Percentiles rank a stretch among this genome's conserved stretches.
These are phyloP conservation scores for Dipodomys stephensi DNA, from an alignment of 2,113 vertebrate species.

Conservation along the genomic window DNA sequence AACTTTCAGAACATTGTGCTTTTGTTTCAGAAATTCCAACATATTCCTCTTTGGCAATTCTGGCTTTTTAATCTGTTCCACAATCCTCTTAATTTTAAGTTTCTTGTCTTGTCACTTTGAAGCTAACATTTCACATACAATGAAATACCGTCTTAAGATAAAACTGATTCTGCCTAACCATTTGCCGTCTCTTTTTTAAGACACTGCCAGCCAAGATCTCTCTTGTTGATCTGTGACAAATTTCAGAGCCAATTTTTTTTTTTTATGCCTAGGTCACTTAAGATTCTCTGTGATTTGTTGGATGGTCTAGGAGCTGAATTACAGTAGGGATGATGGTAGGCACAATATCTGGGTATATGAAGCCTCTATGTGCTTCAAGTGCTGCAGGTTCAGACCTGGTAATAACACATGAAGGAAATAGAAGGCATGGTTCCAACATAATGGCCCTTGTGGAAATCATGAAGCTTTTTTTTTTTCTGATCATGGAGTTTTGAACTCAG, in stretches of 20 bases:
- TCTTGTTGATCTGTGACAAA: not conserved
- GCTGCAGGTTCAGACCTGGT: slow-evolving; percentile 6
- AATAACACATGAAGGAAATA: not conserved
- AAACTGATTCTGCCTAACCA: not conserved
- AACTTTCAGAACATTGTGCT: not conserved
- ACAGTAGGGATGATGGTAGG: not conserved
- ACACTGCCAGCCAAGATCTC: not conserved
- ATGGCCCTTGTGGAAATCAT: not conserved
- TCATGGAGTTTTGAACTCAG: no score
- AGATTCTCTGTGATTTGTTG: not conserved
- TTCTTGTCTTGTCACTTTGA: not conserved
- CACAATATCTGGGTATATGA: not conserved
- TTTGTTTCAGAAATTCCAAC: not conserved
- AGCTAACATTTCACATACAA: slow-evolving; percentile 17
- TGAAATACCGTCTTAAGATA: not conserved
- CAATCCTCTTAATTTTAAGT: not conserved
- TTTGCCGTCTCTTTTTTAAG: not conserved
- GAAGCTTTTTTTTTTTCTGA: not conserved
- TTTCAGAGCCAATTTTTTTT: not conserved
- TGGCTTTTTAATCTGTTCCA: no score
- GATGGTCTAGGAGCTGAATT: not conserved
- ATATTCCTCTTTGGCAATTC: not conserved
- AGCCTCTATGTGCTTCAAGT: not conserved
- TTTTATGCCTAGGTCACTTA: slow-evolving; percentile 5
- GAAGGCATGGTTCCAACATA: not conserved